A percentile compares a stretch with the other conserved stretches of the same genome.
Conservation (phyloP, 2,113 vertebrate species). For the Hyperoodon ampullatus region DNA sequence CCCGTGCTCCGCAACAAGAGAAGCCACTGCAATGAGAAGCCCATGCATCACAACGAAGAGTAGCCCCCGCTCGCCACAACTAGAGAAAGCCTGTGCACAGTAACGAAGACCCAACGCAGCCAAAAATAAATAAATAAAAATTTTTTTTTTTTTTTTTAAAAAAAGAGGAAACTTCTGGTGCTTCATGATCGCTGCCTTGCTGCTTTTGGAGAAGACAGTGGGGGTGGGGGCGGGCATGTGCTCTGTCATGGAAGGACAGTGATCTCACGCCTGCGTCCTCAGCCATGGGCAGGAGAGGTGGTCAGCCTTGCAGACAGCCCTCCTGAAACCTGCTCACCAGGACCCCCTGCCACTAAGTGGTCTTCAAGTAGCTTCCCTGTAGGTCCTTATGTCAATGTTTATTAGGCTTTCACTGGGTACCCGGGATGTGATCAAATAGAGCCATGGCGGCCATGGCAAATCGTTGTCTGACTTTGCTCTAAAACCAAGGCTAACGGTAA, state of each 20-base stretch:
- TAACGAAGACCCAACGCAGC: too few species aligned
- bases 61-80: too few species aligned
- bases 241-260: background rate
- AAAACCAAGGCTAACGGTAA: background rate
- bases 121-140: too few species aligned
- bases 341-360: background rate
- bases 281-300: background rate
- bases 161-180: conserved; percentile 26
- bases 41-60: too few species aligned
- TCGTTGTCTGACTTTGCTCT: background rate
- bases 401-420: background rate
- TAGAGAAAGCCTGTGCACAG: too few species aligned
- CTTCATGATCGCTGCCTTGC: background rate
- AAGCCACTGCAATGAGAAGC: too few species aligned
- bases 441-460: background rate
- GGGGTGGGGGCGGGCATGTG: background rate
- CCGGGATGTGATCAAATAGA: background rate
- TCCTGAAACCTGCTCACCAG: background rate
- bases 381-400: background rate
- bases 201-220: background rate
- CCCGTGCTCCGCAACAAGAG: too few species aligned
- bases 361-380: background rate
- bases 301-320: background rate
- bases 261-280: background rate
- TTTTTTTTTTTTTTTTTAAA: too few species aligned